These are phyloP conservation scores for Parnassius smintheus DNA, from an alignment of 2,888 invertebrate species.

Conservation along the genomic window DNA sequence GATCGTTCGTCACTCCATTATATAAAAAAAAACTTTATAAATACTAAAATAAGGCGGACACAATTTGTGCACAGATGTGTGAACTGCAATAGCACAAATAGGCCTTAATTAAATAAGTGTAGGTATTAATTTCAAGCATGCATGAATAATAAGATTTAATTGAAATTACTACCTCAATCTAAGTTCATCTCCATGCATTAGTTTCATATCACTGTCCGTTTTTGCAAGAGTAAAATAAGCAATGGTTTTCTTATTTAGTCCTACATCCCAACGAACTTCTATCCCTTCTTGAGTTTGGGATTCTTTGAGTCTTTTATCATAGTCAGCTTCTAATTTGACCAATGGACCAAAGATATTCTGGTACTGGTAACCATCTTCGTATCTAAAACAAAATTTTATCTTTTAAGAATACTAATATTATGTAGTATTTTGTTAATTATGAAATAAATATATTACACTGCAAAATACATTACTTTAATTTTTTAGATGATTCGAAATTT, in stretches of 20 bases:
- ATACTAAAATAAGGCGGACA: too few relatives aligned
- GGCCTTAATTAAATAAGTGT: too few relatives aligned
- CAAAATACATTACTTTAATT: too few relatives aligned
- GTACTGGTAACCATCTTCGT: slow-evolving; percentile 99
- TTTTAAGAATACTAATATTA: not conserved
- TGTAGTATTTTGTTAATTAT: not conserved
- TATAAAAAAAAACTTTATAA: too few relatives aligned
- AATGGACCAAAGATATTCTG: slow-evolving; percentile 98
- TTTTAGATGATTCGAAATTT: too few relatives aligned
- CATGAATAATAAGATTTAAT: too few relatives aligned
- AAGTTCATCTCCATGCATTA: slow-evolving; percentile 99
- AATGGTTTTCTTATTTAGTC: slow-evolving; percentile 98
- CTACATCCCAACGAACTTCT: slow-evolving; percentile 99
- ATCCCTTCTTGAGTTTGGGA: slow-evolving; percentile 99
- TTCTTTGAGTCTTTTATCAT: slow-evolving; percentile 98
- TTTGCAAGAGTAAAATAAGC: slow-evolving; percentile 98
- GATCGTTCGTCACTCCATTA: too few relatives aligned
- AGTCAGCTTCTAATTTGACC: slow-evolving; percentile 98
- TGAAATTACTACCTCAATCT: slow-evolving; percentile 83
- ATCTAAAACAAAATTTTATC: slow-evolving; percentile 72
- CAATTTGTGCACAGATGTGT: too few relatives aligned
- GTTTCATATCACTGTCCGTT: slow-evolving; percentile 98
- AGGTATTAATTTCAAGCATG: too few relatives aligned
- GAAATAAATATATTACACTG: too few relatives aligned
- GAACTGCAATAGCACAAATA: too few relatives aligned